Base-by-base conservation (phyloP, 2,113 vertebrate species). In the Paradoxurus hermaphroditus region DNA sequence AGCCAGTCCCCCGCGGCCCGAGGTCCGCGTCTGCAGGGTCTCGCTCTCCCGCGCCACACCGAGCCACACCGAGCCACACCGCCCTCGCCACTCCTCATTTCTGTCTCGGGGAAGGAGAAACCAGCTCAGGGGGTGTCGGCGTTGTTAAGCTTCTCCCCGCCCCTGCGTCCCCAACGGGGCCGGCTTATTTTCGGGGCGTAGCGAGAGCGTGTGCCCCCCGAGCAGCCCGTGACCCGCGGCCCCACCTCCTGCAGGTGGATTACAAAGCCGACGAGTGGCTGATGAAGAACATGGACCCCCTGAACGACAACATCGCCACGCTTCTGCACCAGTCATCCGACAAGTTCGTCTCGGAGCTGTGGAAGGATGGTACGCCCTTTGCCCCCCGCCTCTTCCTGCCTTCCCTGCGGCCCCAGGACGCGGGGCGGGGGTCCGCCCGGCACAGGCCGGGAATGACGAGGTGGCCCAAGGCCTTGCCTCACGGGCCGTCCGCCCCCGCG, bases 281-380 rank as follows among this genome's bases (percentile, higher is more conserved):
- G 98, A 99, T 99, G 99, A 99, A 99, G 98, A 99, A 99, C 98
- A 99, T 99, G 99, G 99, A 99, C 98, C 99, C 99, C 0, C 98
- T 99, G 98, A 99, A 99, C 0, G 99, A 99, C 97, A 99, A 99
- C 83, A 99, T 99, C 10, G 99, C 99, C 46, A 98, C 99, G 0
- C 99, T 99, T 81, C 99, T 99, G 79, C 99, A 99, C 98, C 99
- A 99, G 97, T 99, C 99, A 0, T 99, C 99, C 0, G 99, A 99
- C 99, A 99, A 99, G 96, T 99, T 99, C 98, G 99, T 99, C 85
- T 99, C 99, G 1, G 99, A 99, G 98, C 99, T 99, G 16, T 99
- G 99, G 99, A 99, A 99, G 98, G 99, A 99, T 94, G 99, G 99
- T 99, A 99, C 98, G 99, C 98, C 78, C 96, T 95, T 97, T 90